A percentile compares a stretch with the other conserved stretches of the same genome.
These are phyloP conservation scores for Apamea epomidion DNA, from an alignment of 2,888 invertebrate species.

Conservation along the genomic window DNA sequence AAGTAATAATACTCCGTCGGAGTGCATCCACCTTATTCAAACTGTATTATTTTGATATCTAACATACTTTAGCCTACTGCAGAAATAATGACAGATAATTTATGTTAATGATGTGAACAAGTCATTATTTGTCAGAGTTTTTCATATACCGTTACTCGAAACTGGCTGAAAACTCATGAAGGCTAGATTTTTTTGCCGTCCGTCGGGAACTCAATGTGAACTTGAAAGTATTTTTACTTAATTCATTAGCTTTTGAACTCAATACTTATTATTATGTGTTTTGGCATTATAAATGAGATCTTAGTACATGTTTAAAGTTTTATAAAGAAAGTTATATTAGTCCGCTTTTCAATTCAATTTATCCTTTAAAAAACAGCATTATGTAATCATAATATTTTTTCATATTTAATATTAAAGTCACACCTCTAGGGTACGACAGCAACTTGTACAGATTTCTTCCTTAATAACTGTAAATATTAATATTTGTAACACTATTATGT, in stretches of 20 bases:
- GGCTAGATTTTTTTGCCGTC: neutral
- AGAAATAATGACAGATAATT: slow-evolving; percentile 33
- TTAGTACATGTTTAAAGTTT: neutral
- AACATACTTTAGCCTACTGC: slow-evolving; percentile 15
- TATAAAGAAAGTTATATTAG: neutral
- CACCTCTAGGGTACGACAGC: slow-evolving; percentile 38
- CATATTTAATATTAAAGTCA: slow-evolving; percentile 18
- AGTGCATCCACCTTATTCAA: slow-evolving; percentile 40
- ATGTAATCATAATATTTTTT: slow-evolving; percentile 21
- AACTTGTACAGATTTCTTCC: slow-evolving; percentile 60
- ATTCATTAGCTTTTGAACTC: neutral
- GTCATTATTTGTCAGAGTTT: slow-evolving; percentile 26
- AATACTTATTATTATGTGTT: neutral
- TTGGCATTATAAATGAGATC: neutral
- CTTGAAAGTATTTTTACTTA: neutral
- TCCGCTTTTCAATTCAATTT: neutral
- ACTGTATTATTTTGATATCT: slow-evolving; percentile 29
- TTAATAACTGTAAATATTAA: slow-evolving; percentile 72
- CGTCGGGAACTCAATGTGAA: slow-evolving; percentile 23
- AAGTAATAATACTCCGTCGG: neutral
- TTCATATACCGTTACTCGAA: neutral
- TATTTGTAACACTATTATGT: slow-evolving; percentile 59
- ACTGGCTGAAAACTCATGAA: slow-evolving; percentile 11
- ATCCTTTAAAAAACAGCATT: neutral
- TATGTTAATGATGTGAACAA: slow-evolving; percentile 28